Evolutionary conservation across 2,797 vertebrate species (phyloP), one percentile per base, ranked within the genome.

Genomic region (Gambusia yucatana): DNA sequence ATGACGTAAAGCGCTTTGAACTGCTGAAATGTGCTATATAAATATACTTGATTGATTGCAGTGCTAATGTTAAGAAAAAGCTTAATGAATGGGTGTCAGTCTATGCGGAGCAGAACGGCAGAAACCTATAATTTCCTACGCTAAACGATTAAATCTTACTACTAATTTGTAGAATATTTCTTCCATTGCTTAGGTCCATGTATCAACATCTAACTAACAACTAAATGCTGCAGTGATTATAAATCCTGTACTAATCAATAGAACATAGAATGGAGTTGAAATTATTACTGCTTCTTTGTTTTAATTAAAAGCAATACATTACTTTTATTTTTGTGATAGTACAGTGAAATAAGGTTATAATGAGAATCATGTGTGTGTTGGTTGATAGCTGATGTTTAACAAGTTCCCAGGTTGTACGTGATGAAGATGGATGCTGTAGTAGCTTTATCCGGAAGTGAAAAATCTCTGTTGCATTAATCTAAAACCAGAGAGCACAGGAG

Each of bases 311-410:
- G 48, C 48, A 36, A 36, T 4, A 39, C 0, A 67, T 11, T 14
- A 2, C 33, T 39, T 67, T 41, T 59, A 5, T 41, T 41, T 69
- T 69, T 41, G 36, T 67, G 39, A 43, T 41, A 13, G 36, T 43
- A 69, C 65, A n/a, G 11, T 44, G 11, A 44, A n/a, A 44, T 46
- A 3, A 46, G 44, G 44, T 46, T 4, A 46, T 46, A 13, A 46
- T 46, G 44, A 46, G 44, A 46, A 46, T 46, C 13, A 3, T 46
- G 39, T 77, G 81, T 63, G 70, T 80, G 48, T 36, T 72, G 16
- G 75, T 77, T 71, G 57, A 48, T 82, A 61, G 77, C 87, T 74
- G 79, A 79, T 55, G 80, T 86, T 83, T 85, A 69, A n/a, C 81
- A 77, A 75, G 41, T 84, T 87, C 65, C 76, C 75, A 85, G 77